phyloP scores from a whole-genome alignment of 2,113 vertebrate genomes.

The Siniperca chuatsi region DNA sequence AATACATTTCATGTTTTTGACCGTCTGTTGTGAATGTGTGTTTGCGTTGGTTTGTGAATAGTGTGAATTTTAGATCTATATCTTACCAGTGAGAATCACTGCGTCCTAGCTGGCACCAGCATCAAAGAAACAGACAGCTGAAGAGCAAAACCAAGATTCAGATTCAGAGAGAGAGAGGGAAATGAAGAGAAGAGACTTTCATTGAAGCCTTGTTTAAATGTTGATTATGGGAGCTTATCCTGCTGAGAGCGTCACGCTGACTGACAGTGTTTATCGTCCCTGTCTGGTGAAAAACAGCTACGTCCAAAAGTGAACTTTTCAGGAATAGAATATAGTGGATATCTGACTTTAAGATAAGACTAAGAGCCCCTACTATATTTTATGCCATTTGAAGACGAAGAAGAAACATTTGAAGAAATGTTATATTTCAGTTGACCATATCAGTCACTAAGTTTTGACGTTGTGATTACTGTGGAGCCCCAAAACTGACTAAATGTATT shows the following conservation, averaged over 20 bases:
- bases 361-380: background rate
- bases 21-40: constrained; percentile 17
- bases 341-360: background rate
- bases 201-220: constrained; percentile 64
- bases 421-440: background rate
- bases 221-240: constrained; percentile 53
- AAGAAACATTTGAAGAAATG: background rate
- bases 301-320: constrained; percentile 13
- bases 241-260: constrained; percentile 28
- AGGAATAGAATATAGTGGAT: background rate
- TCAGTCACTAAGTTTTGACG: background rate
- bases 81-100: constrained; percentile 32
- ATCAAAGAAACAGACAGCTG: constrained; percentile 58
- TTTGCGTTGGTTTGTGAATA: constrained; percentile 24
- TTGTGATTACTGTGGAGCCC: too few species aligned
- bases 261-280: constrained; percentile 6
- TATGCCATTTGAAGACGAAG: background rate
- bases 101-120: constrained; percentile 50
- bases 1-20: constrained; percentile 29
- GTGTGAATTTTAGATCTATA: constrained; percentile 38
- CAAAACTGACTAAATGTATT: background rate
- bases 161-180: constrained; percentile 16
- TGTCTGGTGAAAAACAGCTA: constrained; percentile 3
- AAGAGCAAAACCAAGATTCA: constrained; percentile 46
- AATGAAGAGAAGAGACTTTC: constrained; percentile 1